Conservation (phyloP, 1,140 invertebrate genomes). For the Rhyacophila brunnea region DNA sequence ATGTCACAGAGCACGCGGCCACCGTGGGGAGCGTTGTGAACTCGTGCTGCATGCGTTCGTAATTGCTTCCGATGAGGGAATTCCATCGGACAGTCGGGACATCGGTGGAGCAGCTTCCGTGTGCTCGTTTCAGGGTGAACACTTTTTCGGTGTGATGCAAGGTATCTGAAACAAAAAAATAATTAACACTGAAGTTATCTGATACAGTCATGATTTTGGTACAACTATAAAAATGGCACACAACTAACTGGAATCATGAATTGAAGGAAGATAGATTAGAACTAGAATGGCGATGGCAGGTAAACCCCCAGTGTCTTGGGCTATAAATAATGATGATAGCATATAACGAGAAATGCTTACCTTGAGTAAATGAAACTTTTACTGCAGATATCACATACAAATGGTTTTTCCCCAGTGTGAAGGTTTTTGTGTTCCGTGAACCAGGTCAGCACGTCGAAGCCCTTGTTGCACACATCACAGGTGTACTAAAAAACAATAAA, state of each 20-base stretch:
- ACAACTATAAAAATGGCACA: no score
- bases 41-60: constrained; percentile 56
- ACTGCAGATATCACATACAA: constrained; percentile 47
- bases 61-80: constrained; percentile 56
- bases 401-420: constrained; percentile 48
- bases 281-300: no score
- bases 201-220: no score
- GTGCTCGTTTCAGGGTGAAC: constrained; percentile 45
- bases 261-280: no score
- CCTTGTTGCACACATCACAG: constrained; percentile 46
- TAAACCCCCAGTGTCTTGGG: no score
- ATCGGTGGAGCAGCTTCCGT: constrained; percentile 44
- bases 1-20: constrained; percentile 65
- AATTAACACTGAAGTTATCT: no score
- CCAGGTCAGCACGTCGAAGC: constrained; percentile 43
- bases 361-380: constrained; percentile 49
- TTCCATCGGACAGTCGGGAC: constrained; percentile 46
- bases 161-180: constrained; percentile 39
- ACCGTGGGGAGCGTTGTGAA: constrained; percentile 56
- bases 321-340: no score
- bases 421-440: constrained; percentile 54
- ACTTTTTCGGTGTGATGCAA: constrained; percentile 44
- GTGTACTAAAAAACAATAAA: constrained; percentile 39
- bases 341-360: no score
- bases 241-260: no score